phyloP scores from a whole-genome alignment of 2,113 vertebrate species.

The Scalopus aquaticus region DNA sequence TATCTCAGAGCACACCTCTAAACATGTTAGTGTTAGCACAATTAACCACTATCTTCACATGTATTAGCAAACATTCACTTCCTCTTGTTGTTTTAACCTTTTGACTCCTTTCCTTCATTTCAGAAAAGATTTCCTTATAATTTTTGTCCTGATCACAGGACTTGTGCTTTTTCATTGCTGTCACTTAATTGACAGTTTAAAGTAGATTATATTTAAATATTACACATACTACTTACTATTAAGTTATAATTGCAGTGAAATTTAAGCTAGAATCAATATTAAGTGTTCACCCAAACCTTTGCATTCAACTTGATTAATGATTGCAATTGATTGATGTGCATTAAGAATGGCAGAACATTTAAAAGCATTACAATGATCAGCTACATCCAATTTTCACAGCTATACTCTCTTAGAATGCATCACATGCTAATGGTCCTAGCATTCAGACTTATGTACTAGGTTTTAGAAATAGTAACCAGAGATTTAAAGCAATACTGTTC shows the following conservation, averaged over 20 bases:
- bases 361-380: constrained; percentile 47
- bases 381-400: constrained; percentile 69
- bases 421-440: background rate
- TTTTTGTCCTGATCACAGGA: constrained; percentile 15
- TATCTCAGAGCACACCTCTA: background rate
- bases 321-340: constrained; percentile 64
- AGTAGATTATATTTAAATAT: constrained; percentile 74
- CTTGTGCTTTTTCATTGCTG: constrained; percentile 40
- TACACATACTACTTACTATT: constrained; percentile 60
- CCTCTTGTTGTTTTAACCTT: background rate
- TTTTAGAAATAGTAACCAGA: background rate
- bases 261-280: constrained; percentile 68
- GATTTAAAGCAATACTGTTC: background rate
- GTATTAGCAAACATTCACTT: background rate
- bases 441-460: background rate
- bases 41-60: background rate
- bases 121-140: constrained; percentile 23
- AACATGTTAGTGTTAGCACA: background rate
- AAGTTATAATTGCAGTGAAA: constrained; percentile 74
- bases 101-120: background rate
- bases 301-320: constrained; percentile 69
- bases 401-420: constrained; percentile 31
- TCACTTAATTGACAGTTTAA: constrained; percentile 67
- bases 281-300: constrained; percentile 51
- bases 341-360: constrained; percentile 77